phyloP scores from a whole-genome alignment of 2,113 vertebrate species.

The Hyperopisus bebe region DNA sequence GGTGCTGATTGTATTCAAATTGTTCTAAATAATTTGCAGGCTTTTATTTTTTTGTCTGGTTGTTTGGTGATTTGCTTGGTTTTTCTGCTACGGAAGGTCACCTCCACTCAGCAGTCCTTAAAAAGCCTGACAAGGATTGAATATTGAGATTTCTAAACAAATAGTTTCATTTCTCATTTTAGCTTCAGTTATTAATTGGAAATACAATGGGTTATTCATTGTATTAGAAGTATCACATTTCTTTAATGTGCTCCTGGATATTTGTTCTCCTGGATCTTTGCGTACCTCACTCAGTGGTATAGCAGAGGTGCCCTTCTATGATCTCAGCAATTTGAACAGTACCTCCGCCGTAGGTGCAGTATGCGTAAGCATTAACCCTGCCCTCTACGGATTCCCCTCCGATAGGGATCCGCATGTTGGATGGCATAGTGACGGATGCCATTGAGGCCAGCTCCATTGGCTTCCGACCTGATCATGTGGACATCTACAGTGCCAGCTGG shows the following conservation, averaged over 20 bases:
- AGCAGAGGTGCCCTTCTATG: not conserved
- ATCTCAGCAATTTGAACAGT: not conserved
- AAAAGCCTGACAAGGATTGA: not conserved
- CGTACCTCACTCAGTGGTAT: not conserved
- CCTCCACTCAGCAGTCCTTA: not conserved
- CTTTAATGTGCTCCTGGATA: not conserved
- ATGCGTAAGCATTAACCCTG: not conserved
- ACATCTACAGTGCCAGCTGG: constrained; percentile 98
- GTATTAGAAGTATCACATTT: not conserved
- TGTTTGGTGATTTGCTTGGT: not conserved
- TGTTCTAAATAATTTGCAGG: not conserved
- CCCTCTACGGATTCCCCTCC: not conserved
- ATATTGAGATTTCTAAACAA: constrained; percentile 6
- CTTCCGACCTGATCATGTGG: constrained; percentile 88
- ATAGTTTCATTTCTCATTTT: not conserved
- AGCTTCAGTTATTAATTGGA: not conserved
- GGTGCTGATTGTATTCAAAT: not conserved
- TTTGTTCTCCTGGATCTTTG: not conserved
- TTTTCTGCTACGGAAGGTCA: not conserved
- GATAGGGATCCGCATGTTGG: constrained; percentile 91
- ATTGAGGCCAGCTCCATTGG: constrained; percentile 97
- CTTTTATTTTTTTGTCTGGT: not conserved
- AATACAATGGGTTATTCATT: not conserved
- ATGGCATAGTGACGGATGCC: constrained; percentile 93
- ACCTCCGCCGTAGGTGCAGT: not conserved